Evolutionary conservation across 2,888 invertebrate genomes (phyloP), one percentile per base, ranked within the genome.

Genomic region (Zygothrica quintamaculata): DNA sequence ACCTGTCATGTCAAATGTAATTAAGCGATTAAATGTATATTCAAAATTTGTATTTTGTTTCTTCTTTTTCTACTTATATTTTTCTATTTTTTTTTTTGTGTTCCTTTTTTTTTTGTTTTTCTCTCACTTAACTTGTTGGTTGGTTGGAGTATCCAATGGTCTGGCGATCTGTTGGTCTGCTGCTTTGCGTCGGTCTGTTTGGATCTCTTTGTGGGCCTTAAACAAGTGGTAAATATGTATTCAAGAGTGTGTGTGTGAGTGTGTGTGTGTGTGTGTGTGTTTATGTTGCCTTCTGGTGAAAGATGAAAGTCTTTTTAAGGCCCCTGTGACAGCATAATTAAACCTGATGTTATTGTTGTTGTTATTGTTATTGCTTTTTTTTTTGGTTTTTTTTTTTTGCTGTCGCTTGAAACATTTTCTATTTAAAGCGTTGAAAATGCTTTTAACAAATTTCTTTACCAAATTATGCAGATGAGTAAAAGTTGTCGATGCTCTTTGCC

Each of bases 261-360:
- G 25, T 31, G 31, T 31, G 6, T 4, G 11, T 16, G n/a, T n/a
- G n/a, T n/a, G n/a, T n/a, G n/a, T n/a, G n/a, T n/a, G 9, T 9
- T 7, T 43, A 7, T 58, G 42, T 47, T 18, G 66, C 29, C 26
- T 12, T 43, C 52, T 75, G 65, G 70, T 72, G 86, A 85, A 82
- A 78, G 88, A 84, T 76, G 86, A 84, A 87, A 85, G 84, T 84
- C 67, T 82, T 65, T 76, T 64, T 74, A 69, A 73, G 72, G 72
- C 79, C 70, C 61, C 79, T 74, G 65, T 84, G 88, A 86, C 84
- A 84, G 84, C 79, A 86, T 79, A 85, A 84, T 84, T 85, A 87
- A 85, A 69, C 62, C 70, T 46, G 46, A 44, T 64, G 50, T 57
- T 73, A 26, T 31, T 62, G 40, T 29, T 53, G 26, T 57, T 48